These are phyloP conservation scores for Palythoa heliodiscus DNA, from an alignment of 92 coral and sea anemone genomes.

Conservation along the genomic window DNA sequence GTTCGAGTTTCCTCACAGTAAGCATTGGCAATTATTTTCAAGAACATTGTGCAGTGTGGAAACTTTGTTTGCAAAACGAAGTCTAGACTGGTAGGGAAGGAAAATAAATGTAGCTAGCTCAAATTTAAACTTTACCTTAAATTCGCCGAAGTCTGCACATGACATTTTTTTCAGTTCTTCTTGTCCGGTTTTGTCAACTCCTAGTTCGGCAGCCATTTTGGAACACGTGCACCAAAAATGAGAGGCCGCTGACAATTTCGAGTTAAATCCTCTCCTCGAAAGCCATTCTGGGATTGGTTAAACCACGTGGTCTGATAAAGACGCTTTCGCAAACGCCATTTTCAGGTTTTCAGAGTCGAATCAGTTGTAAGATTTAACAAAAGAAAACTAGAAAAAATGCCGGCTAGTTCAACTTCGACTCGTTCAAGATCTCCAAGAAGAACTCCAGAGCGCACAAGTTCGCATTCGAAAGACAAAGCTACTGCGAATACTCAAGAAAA, in stretches of 20 bases:
- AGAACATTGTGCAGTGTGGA: too few relatives aligned
- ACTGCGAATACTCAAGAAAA: slow-evolving; percentile 5
- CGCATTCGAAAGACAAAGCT: slow-evolving; percentile 8
- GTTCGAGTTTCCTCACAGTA: too few relatives aligned
- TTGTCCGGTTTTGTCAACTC: slow-evolving; percentile 47
- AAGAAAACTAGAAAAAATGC: neutral
- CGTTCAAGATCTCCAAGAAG: slow-evolving; percentile 38
- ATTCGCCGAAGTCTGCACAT: slow-evolving; percentile 93
- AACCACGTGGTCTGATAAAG: slow-evolving; percentile 10
- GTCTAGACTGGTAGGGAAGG: neutral
- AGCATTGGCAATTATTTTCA: neutral
- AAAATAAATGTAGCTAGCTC: neutral
- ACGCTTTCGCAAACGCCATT: slow-evolving; percentile 15
- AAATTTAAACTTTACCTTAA: slow-evolving; percentile 68
- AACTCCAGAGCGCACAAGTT: slow-evolving; percentile 23
- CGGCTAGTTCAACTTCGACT: slow-evolving; percentile 18
- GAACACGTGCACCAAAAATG: slow-evolving; percentile 63
- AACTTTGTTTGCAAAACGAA: too few relatives aligned
- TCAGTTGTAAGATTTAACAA: neutral
- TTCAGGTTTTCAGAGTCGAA: neutral
- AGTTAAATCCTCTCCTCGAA: neutral
- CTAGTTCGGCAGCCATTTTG: slow-evolving; percentile 86
- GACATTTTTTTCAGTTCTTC: slow-evolving; percentile 90
- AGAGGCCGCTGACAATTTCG: slow-evolving; percentile 10
- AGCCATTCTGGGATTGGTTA: slow-evolving; percentile 14